Evolutionary conservation across 2,797 vertebrate species (phyloP), one percentile per base, ranked within the genome.

Genomic region (Coracias cyanogaster): DNA sequence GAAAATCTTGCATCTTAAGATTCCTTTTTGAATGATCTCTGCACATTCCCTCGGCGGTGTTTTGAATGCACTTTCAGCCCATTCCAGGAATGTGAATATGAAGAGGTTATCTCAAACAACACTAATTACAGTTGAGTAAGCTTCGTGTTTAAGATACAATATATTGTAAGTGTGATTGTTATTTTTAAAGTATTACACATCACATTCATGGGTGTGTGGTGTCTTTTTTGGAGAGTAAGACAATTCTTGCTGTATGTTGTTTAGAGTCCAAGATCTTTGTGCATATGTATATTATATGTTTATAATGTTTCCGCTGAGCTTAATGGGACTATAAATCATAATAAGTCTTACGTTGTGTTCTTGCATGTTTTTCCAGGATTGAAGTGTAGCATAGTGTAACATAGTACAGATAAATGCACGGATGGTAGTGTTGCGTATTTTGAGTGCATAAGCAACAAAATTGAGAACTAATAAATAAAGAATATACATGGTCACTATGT

Each of bases 11-110:
- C 95, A 94, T 96, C 96, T 97, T 95, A 97, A 97, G 96, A 96
- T 96, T 97, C 95, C 91, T 96, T 96, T 97, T 96, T 96, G 94
- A 97, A 79, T 97, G 96, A 96, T 94, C 96, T 96, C 96, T 96
- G 96, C 96, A 96, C 95, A 94, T 96, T 96, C 88, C 94, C 95
- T 91, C 96, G 95, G 93, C 94, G 93, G 96, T 96, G 96, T 95
- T 94, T 97, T 96, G 95, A 93, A 95, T 97, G 96, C 93, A 96
- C 95, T 96, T 94, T 95, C 95, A 97, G 95, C 96, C 94, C 96
- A 43, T 96, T 94, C 95, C 94, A 96, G 95, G 93, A 96, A 94
- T 96, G 96, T 96, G 95, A 97, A 96, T 96, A 94, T 97, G 95
- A 96, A 97, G 96, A 97, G 84, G 94, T 96, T 95, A 94, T 96